Percentiles rank a stretch among this genome's conserved stretches.
These are phyloP conservation scores for Pachyramphus minor DNA, from an alignment of 2,113 vertebrate species.

Conservation along the genomic window DNA sequence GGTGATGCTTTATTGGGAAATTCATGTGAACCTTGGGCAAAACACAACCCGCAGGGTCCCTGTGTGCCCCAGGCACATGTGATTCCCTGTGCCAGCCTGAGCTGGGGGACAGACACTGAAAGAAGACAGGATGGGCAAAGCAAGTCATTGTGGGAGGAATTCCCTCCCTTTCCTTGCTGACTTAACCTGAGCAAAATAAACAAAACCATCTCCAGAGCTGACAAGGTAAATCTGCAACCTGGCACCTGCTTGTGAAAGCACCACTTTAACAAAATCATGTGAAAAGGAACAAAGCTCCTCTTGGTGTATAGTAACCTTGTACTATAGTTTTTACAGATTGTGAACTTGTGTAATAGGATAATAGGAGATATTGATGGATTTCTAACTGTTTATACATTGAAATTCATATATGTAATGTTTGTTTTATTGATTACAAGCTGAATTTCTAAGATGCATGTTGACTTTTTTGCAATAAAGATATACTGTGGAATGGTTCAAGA, in stretches of 20 bases:
- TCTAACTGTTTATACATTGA: slow-evolving; percentile 99
- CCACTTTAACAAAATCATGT: slow-evolving; percentile 72
- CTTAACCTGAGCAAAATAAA: not conserved
- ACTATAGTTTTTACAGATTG: slow-evolving; percentile 89
- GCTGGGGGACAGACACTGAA: not conserved
- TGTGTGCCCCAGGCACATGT: not conserved
- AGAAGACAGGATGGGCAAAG: not conserved
- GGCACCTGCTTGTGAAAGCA: slow-evolving; percentile 6
- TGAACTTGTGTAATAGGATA: slow-evolving; percentile 89
- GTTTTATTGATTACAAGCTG: slow-evolving; percentile 95
- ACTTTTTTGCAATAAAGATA: slow-evolving; percentile 97
- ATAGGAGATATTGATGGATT: slow-evolving; percentile 93
- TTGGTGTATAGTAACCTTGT: slow-evolving; percentile 83
- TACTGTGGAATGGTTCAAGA: slow-evolving; percentile 85
- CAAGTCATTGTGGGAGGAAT: not conserved
- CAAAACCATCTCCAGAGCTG: not conserved
- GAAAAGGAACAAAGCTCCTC: slow-evolving; percentile 76
- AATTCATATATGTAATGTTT: slow-evolving; percentile 98
- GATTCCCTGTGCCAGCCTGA: not conserved
- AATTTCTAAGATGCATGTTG: slow-evolving; percentile 99
- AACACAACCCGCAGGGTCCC: not conserved
- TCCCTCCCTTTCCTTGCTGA: not conserved
- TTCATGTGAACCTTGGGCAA: not conserved
- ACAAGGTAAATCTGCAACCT: not conserved
- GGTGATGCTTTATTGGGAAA: not conserved